These are phyloP conservation scores for Iphiclides podalirius DNA, from an alignment of 2,888 invertebrate species.

Conservation along the genomic window DNA sequence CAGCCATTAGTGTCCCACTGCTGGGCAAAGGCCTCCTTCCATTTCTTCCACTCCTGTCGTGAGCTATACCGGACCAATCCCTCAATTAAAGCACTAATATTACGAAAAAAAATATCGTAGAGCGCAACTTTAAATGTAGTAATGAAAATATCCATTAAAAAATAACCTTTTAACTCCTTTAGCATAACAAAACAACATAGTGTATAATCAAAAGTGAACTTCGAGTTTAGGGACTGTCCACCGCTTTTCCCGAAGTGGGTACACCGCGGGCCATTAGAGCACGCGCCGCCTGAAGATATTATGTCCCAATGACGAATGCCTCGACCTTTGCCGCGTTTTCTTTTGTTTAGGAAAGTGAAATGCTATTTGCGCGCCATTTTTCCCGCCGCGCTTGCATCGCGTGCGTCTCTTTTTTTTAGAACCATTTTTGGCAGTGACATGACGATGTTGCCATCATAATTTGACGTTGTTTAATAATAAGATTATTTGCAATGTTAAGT, in stretches of 20 bases:
- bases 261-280: conserved; percentile 1
- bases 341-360: conserved; percentile 11
- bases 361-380: conserved; percentile 14
- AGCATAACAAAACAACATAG: too few species aligned
- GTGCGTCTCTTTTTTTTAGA: neutral
- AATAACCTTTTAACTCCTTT: too few species aligned
- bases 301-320: conserved; percentile 15
- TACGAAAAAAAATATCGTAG: too few species aligned
- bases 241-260: neutral
- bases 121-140: too few species aligned
- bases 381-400: neutral
- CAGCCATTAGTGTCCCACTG: too few species aligned
- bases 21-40: too few species aligned
- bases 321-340: conserved; percentile 14
- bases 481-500: neutral
- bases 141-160: too few species aligned
- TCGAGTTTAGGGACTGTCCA: neutral
- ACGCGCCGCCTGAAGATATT: conserved; percentile 8
- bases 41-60: too few species aligned
- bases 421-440: neutral
- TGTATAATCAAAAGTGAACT: too few species aligned
- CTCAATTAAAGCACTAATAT: too few species aligned
- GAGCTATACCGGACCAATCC: too few species aligned
- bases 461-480: neutral
- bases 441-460: neutral